Evolutionary conservation across 1,140 invertebrate species (phyloP).

Genomic region (Drosophila ogumai): DNA sequence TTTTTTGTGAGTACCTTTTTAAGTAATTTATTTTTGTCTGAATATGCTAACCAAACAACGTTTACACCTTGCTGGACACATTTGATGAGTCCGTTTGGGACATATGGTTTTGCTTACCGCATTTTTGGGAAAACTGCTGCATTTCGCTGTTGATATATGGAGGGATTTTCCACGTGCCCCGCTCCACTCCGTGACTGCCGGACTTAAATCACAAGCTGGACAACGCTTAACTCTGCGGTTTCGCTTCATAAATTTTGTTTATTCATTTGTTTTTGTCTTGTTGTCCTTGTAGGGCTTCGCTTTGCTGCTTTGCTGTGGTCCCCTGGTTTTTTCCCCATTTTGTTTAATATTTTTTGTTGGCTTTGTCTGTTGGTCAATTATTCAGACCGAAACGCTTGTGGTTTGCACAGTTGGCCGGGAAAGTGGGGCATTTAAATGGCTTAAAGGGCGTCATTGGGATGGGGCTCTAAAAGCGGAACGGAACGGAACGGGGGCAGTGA

Average conservation of each 20-base stretch:
- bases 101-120: constrained; percentile 10
- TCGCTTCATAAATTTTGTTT: constrained; percentile 76
- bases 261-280: constrained; percentile 62
- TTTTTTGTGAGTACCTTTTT: background rate
- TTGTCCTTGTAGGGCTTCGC: constrained; percentile 23
- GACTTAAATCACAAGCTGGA: constrained; percentile 49
- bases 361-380: constrained; percentile 70
- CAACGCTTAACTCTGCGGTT: constrained; percentile 70
- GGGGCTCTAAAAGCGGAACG: constrained; percentile 4
- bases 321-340: constrained; percentile 32
- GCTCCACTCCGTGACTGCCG: background rate
- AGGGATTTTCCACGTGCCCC: background rate
- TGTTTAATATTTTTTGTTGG: constrained; percentile 17
- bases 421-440: constrained; percentile 67
- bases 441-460: constrained; percentile 24
- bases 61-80: constrained; percentile 19
- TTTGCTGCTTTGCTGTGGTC: constrained; percentile 69
- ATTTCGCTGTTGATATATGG: constrained; percentile 25
- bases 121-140: constrained; percentile 3
- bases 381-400: constrained; percentile 74
- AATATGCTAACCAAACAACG: background rate
- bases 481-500: background rate
- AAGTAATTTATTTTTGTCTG: background rate
- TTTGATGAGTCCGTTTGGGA: constrained; percentile 21
- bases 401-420: constrained; percentile 48